phyloP scores from a whole-genome alignment of 1,140 invertebrate species.

The Centruroides sculpturatus region DNA sequence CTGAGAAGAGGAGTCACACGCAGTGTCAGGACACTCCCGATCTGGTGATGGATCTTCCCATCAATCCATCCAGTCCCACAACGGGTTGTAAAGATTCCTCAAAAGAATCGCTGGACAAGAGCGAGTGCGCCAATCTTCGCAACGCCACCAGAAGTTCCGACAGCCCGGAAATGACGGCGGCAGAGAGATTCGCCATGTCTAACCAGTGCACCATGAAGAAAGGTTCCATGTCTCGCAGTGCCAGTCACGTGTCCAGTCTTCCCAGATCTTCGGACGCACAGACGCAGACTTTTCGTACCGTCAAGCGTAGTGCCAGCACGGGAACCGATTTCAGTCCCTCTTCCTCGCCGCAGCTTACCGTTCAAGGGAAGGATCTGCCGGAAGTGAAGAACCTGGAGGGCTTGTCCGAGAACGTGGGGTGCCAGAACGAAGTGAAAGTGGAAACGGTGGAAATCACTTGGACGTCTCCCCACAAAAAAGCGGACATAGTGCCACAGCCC shows the following conservation, averaged over 20 bases:
- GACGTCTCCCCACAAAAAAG: constrained; percentile 29
- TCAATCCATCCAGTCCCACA: constrained; percentile 28
- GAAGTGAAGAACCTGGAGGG: neutral
- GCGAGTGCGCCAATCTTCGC: constrained; percentile 25
- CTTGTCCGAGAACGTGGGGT: constrained; percentile 1
- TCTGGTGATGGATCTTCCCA: constrained; percentile 71
- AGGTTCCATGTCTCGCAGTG: constrained; percentile 16
- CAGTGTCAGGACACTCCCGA: constrained; percentile 58
- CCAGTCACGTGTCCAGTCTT: constrained; percentile 7
- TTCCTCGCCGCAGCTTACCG: constrained; percentile 10
- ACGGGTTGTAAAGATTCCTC: constrained; percentile 18
- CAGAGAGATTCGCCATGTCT: constrained; percentile 56
- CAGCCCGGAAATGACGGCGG: constrained; percentile 47
- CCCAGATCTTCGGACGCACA: constrained; percentile 19
- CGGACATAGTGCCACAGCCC: neutral
- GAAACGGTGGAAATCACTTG: constrained; percentile 30
- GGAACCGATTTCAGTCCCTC: constrained; percentile 11
- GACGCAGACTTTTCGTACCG: constrained; percentile 20
- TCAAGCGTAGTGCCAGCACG: constrained; percentile 18
- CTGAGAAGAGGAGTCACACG: too few relatives aligned
- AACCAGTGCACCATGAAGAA: constrained; percentile 72
- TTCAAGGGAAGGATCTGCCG: constrained; percentile 20
- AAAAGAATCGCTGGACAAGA: constrained; percentile 23
- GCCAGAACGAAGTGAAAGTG: constrained; percentile 14
- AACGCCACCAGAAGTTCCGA: constrained; percentile 32